Conservation (phyloP, 2,113 vertebrate species). For the Antechinus flavipes region DNA sequence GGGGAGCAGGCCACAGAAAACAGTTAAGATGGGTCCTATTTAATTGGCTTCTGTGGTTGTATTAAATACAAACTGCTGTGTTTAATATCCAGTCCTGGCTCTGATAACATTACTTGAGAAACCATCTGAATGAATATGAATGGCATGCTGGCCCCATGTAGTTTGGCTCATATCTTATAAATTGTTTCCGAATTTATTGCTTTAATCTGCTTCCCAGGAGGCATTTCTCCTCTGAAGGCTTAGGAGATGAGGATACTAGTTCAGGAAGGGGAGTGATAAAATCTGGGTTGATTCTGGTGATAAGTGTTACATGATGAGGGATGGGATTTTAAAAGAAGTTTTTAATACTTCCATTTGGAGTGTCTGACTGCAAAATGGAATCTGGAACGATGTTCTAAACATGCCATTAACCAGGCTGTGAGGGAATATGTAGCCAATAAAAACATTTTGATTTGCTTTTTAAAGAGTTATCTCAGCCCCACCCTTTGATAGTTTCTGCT, state of each 20-base stretch:
- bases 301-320: not conserved
- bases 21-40: not conserved
- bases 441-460: constrained; percentile 17
- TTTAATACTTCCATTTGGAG: not conserved
- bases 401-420: not conserved
- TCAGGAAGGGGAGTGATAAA: not conserved
- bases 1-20: not conserved
- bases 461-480: not conserved
- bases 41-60: not conserved
- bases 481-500: not conserved
- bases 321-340: not conserved
- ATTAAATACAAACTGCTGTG: not conserved
- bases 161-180: not conserved
- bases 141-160: not conserved
- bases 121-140: not conserved
- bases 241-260: not conserved
- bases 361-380: not conserved
- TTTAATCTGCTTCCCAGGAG: not conserved
- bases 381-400: constrained; percentile 7
- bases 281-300: not conserved
- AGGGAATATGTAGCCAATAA: not conserved
- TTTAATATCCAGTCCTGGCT: not conserved
- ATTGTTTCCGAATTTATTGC: not conserved
- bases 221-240: not conserved
- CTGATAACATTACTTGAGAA: accelerated